phyloP scores from a whole-genome alignment of 2,797 vertebrate genomes.

The Cacajao melanocephalus region DNA sequence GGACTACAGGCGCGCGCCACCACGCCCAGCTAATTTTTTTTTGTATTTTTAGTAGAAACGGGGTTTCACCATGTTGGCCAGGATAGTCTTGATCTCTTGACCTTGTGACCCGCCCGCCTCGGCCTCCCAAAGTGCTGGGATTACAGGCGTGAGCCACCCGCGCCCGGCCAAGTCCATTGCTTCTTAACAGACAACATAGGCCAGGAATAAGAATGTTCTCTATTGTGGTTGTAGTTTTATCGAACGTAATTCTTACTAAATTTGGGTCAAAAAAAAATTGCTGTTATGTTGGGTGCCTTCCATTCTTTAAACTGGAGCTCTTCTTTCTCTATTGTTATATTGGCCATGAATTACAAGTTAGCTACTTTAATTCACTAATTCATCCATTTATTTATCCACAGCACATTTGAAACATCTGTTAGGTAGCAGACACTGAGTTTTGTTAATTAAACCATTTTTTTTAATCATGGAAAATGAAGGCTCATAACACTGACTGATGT shows the following conservation, averaged over 20 bases:
- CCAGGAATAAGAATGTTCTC: neutral
- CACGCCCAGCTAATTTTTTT: too few species aligned
- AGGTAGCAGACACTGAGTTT: neutral
- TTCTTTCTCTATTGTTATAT: neutral
- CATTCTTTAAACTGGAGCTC: neutral
- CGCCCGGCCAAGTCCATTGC: neutral
- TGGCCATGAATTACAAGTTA: neutral
- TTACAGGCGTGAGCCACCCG: too few species aligned
- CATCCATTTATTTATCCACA: slow-evolving; percentile 18
- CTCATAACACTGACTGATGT: neutral
- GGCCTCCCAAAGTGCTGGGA: too few species aligned
- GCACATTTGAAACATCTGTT: neutral
- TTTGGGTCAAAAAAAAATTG: neutral
- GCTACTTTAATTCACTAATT: slow-evolving; percentile 16
- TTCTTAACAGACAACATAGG: neutral
- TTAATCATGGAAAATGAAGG: neutral
- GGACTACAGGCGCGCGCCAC: too few species aligned
- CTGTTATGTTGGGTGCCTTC: neutral
- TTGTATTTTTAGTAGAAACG: too few species aligned
- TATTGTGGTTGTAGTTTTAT: neutral
- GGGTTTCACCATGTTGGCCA: too few species aligned
- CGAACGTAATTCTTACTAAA: neutral
- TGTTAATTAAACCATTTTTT: neutral
- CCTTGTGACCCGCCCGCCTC: too few species aligned
- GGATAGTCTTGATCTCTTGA: too few species aligned